These are phyloP conservation scores for Lepus townsendii DNA, from an alignment of 2,797 vertebrate genomes.

Conservation along the genomic window DNA sequence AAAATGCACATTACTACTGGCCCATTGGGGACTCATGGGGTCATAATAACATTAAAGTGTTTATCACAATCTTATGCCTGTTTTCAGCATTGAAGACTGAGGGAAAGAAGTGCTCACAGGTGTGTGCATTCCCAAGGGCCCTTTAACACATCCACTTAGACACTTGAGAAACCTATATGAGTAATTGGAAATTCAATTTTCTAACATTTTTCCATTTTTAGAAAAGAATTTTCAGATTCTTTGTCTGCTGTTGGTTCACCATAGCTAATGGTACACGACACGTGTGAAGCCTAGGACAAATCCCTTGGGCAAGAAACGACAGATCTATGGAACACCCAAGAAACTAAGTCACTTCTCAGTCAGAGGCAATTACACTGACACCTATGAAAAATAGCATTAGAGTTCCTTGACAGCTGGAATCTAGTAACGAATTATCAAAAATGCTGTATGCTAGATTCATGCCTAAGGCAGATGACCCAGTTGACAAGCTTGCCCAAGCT, in stretches of 20 bases:
- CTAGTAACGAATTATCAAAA: conserved; percentile 75
- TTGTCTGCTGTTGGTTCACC: conserved; percentile 25
- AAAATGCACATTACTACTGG: neutral
- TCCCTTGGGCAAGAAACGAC: conserved; percentile 53
- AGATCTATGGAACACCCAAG: conserved; percentile 55
- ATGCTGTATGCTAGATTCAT: conserved; percentile 65
- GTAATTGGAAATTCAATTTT: conserved; percentile 55
- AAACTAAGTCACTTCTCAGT: conserved; percentile 70
- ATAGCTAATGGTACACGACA: conserved; percentile 68
- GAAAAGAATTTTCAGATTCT: neutral
- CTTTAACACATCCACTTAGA: neutral
- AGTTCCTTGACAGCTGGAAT: conserved; percentile 74
- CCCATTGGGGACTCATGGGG: no score
- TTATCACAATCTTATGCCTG: neutral
- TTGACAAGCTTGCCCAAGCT: conserved; percentile 73
- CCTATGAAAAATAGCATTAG: conserved; percentile 75
- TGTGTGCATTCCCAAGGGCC: accelerated
- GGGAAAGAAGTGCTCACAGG: neutral
- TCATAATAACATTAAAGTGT: neutral
- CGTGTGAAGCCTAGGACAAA: conserved; percentile 43
- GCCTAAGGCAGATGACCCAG: conserved; percentile 82
- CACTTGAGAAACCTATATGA: conserved; percentile 22
- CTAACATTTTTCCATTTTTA: conserved; percentile 39
- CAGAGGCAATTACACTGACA: conserved; percentile 80
- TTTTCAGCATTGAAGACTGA: neutral